Conservation (phyloP, 1,140 invertebrate genomes). For the Phthorimaea operculella region DNA sequence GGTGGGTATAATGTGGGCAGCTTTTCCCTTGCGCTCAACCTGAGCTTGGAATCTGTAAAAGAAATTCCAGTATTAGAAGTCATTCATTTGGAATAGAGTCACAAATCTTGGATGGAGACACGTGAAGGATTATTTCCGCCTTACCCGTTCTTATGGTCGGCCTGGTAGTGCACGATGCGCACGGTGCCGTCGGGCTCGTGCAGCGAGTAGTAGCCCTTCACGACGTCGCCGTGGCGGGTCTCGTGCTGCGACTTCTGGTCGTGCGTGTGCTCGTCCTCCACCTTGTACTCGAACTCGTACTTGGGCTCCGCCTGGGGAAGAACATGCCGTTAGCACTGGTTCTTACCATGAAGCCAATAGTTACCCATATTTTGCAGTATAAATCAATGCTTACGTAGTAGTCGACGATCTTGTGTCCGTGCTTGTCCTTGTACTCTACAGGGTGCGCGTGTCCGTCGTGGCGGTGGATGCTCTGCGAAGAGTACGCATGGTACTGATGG, state of each 20-base stretch:
- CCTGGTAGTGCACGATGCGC: constrained; percentile 67
- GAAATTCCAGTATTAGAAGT: constrained; percentile 7
- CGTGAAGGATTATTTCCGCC: too few relatives aligned
- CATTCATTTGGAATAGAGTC: too few relatives aligned
- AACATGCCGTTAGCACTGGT: too few relatives aligned
- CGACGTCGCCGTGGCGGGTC: constrained; percentile 30
- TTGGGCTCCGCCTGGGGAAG: constrained; percentile 26
- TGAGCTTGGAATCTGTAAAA: constrained; percentile 61
- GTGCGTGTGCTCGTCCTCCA: constrained; percentile 35
- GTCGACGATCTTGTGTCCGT: too few relatives aligned
- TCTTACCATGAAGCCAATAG: too few relatives aligned
- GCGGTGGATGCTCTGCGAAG: background rate
- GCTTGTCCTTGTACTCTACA: background rate
- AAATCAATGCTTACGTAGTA: too few relatives aligned
- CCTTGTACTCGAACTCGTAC: constrained; percentile 50
- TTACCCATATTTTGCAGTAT: too few relatives aligned
- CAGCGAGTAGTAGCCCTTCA: constrained; percentile 37
- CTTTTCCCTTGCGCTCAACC: constrained; percentile 60
- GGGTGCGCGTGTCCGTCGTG: background rate
- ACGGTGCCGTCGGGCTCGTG: constrained; percentile 35
- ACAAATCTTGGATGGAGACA: too few relatives aligned
- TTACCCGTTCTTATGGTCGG: constrained; percentile 64
- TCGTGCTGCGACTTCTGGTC: constrained; percentile 38
- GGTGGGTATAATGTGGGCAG: constrained; percentile 31
- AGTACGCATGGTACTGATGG: background rate